phyloP scores from a whole-genome alignment of 2,888 invertebrate genomes.

The Pimpla rufipes region DNA sequence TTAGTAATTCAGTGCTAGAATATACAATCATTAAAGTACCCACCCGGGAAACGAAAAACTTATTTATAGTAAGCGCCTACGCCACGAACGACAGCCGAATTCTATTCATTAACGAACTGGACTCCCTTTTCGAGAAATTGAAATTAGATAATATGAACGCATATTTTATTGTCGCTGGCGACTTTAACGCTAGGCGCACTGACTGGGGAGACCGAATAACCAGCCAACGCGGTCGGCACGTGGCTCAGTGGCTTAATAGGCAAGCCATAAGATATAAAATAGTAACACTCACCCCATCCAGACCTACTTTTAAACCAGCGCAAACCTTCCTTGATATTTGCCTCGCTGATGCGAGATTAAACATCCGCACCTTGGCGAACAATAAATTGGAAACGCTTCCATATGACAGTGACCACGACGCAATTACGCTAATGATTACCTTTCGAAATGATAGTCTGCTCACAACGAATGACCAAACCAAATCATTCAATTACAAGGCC shows the following conservation, averaged over 20 bases:
- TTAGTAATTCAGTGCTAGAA: constrained; percentile 29
- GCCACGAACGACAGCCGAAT: too few species aligned
- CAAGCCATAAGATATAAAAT: not conserved
- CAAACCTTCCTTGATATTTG: constrained; percentile 4
- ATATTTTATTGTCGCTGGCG: too few species aligned
- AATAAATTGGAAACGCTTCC: not conserved
- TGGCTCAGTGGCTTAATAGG: not conserved
- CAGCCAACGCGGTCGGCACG: constrained; percentile 18
- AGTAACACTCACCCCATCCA: not conserved
- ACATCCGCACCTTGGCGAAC: not conserved
- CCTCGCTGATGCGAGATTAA: not conserved
- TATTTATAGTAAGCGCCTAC: constrained; percentile 21
- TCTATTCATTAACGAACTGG: constrained; percentile 12
- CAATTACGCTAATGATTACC: not conserved
- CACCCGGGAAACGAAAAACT: not conserved
- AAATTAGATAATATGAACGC: not conserved
- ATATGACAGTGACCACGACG: constrained; percentile 42
- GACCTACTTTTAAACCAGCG: constrained; percentile 9
- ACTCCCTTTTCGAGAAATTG: not conserved
- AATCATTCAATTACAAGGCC: not conserved
- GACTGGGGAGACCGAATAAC: not conserved
- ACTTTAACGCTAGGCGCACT: not conserved
- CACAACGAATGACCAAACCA: too few species aligned
- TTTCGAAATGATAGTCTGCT: not conserved
- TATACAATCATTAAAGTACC: constrained; percentile 20